Percentiles rank a stretch among this genome's conserved stretches.
These are phyloP conservation scores for Hemicentrotus pulcherrimus DNA, from an alignment of 35 echinoderm and acorn worm species.

Conservation along the genomic window DNA sequence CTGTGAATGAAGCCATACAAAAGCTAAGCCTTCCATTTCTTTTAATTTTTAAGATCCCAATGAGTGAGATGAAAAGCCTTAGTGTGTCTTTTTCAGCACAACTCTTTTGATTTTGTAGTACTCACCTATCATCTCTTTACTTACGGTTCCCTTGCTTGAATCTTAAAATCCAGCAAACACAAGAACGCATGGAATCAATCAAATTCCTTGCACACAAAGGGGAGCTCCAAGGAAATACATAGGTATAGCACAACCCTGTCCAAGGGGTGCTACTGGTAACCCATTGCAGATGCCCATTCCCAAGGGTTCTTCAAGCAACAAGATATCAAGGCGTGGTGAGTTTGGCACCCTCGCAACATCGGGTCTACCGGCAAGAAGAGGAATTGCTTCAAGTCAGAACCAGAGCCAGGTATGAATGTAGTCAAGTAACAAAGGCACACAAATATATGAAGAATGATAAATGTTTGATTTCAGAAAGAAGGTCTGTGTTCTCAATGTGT, in stretches of 20 bases:
- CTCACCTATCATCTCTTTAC: no score
- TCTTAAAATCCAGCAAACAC: neutral
- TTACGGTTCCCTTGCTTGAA: no score
- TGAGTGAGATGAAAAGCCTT: no score
- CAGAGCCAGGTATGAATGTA: neutral
- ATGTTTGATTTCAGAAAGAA: no score
- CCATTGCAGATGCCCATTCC: neutral
- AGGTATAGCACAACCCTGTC: conserved; percentile 40
- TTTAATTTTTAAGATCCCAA: no score
- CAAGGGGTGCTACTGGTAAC: neutral
- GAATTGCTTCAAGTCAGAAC: neutral
- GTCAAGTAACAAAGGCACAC: no score
- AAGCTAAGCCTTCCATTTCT: no score
- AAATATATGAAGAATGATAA: no score
- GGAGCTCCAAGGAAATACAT: neutral
- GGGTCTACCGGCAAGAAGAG: neutral
- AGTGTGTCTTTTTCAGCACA: no score
- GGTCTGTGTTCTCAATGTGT: no score
- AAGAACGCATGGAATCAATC: neutral
- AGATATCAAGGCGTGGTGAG: neutral
- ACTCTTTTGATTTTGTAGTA: no score
- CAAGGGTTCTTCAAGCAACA: neutral
- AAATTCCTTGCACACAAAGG: neutral
- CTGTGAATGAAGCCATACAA: no score
- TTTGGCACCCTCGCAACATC: neutral